Base-by-base conservation (phyloP, 2,888 invertebrate species). In the Apodemia duryi region DNA sequence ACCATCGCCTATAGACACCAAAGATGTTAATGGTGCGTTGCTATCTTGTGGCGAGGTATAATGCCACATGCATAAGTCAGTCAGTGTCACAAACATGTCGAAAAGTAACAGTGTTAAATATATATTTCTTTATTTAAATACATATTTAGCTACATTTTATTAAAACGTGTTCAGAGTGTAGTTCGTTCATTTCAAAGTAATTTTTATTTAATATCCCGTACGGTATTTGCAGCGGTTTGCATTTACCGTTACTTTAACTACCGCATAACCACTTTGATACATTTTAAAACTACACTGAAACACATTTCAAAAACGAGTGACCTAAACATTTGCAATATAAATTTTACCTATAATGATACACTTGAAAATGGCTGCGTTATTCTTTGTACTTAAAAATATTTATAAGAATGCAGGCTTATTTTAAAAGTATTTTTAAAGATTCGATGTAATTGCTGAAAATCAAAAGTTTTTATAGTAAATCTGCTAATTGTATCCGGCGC, bases 181-280 rank as follows among this genome's bases (percentile, higher is more conserved):
- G 70, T 69, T 69, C 74, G 74, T 72, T 75, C 73, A 5, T 49
- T 49, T 49, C 49, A 73, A 75, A 77, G 73, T 79, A 74, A 77
- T 79, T 84, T 85, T 87, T 80, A 79, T 83, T 79, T 80, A 79
- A 79, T 77, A 76, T 78, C 77, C 74, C 80, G 79, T 84, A 88
- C 88, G 88, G 90, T 88, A 88, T 85, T 80, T 74, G 82, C 86
- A 87, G 85, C 88, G 86, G 88, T 85, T 79, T 80, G 76, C 70
- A 66, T 75, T 73, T 69, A 82, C 90, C 84, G 90, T 88, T 88
- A 88, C 78, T 78, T 81, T 85, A 82, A 84, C 84, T 84, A 83
- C 79, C 71, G 67, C 69, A 67, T 66, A 69, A 67, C 66, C 63
- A 62, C 70, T 68, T 51, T 70, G 70, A 71, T 69, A 67, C 63